These are phyloP conservation scores for Bufotes viridis DNA, from an alignment of 2,797 vertebrate genomes.

Conservation along the genomic window DNA sequence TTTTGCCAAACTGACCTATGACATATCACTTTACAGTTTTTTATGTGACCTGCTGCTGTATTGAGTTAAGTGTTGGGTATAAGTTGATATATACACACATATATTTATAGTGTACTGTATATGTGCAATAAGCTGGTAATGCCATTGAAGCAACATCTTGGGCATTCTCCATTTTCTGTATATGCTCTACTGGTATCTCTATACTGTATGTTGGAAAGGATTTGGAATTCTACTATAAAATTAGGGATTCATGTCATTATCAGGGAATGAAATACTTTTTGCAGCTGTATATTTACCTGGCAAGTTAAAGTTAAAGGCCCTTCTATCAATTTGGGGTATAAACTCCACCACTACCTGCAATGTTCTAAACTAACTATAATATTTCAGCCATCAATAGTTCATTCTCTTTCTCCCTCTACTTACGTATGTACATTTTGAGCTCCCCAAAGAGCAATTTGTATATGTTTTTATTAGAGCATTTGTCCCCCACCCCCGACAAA, in stretches of 20 bases:
- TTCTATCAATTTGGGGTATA: background rate
- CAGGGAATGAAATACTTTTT: background rate
- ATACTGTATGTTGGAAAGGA: background rate
- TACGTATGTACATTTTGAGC: background rate
- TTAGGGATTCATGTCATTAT: background rate
- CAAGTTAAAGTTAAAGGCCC: too few relatives aligned
- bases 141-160: background rate
- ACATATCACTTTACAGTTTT: slow-evolving; percentile 11
- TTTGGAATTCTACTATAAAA: background rate
- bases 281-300: background rate
- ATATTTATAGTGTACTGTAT: background rate
- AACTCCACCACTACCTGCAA: too few relatives aligned
- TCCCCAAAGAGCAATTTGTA: background rate
- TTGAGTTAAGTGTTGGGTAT: background rate
- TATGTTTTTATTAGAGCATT: background rate
- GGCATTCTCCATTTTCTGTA: slow-evolving; percentile 9
- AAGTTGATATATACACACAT: background rate
- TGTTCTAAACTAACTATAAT: background rate
- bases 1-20: slow-evolving; percentile 19
- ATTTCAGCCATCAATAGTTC: background rate
- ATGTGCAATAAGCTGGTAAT: background rate
- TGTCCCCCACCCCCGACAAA: background rate
- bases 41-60: background rate
- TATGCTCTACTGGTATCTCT: background rate
- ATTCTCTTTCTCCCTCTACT: background rate